phyloP scores from a whole-genome alignment of 1,140 invertebrate species.

The Drosophila tropicalis region DNA sequence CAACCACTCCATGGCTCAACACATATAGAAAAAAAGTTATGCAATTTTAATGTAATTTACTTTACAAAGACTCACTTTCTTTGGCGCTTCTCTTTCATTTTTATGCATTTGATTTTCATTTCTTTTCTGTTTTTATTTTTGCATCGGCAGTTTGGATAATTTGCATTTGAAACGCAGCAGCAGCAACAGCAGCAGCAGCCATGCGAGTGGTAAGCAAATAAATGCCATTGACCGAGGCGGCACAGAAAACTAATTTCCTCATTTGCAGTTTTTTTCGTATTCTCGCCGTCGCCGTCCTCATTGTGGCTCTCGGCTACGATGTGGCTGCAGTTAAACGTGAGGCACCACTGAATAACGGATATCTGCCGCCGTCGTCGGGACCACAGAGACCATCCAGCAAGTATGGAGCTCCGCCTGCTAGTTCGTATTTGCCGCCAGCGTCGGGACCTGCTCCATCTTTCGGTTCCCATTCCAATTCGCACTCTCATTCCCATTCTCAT shows the following conservation, averaged over 20 bases:
- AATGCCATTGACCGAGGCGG: constrained; percentile 30
- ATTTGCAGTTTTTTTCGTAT: constrained; percentile 67
- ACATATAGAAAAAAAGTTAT: constrained; percentile 49
- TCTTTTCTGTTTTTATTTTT: background rate
- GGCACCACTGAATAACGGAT: constrained; percentile 68
- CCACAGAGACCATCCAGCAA: constrained; percentile 54
- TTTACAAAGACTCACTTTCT: constrained; percentile 58
- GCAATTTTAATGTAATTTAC: constrained; percentile 72
- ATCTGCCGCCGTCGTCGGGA: constrained; percentile 53
- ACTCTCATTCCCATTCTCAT: constrained; percentile 42
- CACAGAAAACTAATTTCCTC: constrained; percentile 73
- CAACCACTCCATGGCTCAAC: background rate
- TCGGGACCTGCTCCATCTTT: constrained; percentile 76
- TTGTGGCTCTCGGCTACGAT: constrained; percentile 30
- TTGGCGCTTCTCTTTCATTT: constrained; percentile 23
- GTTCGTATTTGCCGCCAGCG: constrained; percentile 78
- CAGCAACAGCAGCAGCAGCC: constrained; percentile 23
- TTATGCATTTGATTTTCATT: constrained; percentile 16
- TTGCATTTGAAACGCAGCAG: constrained; percentile 59
- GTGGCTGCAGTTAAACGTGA: constrained; percentile 65
- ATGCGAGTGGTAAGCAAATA: constrained; percentile 60
- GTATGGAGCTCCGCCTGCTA: constrained; percentile 66
- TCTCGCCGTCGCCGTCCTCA: constrained; percentile 52
- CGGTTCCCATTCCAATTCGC: constrained; percentile 67
- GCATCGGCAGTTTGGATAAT: constrained; percentile 52